Base-by-base conservation (phyloP, 2,888 invertebrate genomes). In the Petrophora chlorosata region DNA sequence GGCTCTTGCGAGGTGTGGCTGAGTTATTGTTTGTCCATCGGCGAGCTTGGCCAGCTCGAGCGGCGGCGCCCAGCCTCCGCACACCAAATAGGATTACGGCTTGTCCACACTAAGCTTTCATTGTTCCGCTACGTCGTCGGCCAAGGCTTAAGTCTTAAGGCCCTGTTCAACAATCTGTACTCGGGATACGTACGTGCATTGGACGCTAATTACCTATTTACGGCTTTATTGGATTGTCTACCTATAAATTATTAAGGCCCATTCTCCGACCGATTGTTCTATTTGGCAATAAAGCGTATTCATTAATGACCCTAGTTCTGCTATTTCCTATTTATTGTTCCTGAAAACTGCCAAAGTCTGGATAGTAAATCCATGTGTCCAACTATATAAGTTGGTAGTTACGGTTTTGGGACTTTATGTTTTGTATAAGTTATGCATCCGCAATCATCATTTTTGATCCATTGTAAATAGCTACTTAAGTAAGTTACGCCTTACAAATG, bases 51-150 rank as follows among this genome's bases (percentile, higher is more conserved):
- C 51, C 35, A 22, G 49, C 54, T 48, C 38, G 56, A 44, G 52
- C 48, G 56, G 50, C 52, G 50, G 40, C 48, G 19, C 16, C 51
- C 41, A 35, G 43, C 53, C 47, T 48, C 61, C 55, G 62, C 59
- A 60, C 67, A 67, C 69, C 69, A 66, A 77, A 73, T 73, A 72
- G 78, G 79, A 79, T 79, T 79, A 79, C 52, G 68, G 68, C 64
- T 65, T 68, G 76, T 72, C 71, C 70, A 70, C 67, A 68, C 57
- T 57, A 59, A 57, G 63, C 65, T 68, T 68, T 62, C 70, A 71
- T 76, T 72, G 76, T 76, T 70, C 67, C 61, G 61, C 57, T 59
- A 59, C 65, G 59, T 61, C 69, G 65, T 64, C 67, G 52, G 58
- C 50, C 53, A 48, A 45, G 55, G 49, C 56, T 52, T 71, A 68